phyloP scores from a whole-genome alignment of 2,797 vertebrate species.

The Anableps anableps region DNA sequence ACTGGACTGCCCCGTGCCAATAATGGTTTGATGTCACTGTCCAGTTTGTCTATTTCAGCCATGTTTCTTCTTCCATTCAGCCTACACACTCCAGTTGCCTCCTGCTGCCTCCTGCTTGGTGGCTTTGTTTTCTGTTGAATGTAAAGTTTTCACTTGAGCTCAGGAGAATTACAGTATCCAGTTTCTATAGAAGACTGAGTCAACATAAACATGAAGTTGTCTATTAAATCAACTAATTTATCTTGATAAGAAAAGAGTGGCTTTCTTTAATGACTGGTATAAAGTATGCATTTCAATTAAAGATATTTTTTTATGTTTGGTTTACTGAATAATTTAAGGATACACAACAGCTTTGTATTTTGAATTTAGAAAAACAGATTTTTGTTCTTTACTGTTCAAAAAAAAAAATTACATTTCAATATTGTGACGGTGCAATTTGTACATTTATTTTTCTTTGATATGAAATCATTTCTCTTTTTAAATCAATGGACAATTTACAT shows the following conservation, averaged over 20 bases:
- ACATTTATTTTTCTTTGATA: constrained; percentile 36
- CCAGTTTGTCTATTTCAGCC: neutral
- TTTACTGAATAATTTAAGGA: constrained; percentile 19
- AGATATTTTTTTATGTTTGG: constrained; percentile 7
- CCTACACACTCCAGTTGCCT: constrained; percentile 2
- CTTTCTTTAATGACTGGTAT: constrained; percentile 24
- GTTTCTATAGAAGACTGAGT: neutral
- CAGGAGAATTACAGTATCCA: constrained; percentile 28
- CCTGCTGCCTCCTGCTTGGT: neutral
- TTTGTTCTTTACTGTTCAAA: neutral
- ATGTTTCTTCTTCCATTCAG: neutral
- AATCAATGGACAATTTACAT: constrained; percentile 23
- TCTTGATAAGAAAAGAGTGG: constrained; percentile 22
- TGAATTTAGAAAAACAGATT: neutral
- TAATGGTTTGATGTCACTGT: constrained; percentile 30
- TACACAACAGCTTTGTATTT: constrained; percentile 6
- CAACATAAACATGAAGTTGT: neutral
- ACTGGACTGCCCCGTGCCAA: constrained; percentile 50
- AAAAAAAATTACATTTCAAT: constrained; percentile 45
- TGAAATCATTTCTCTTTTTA: constrained; percentile 46
- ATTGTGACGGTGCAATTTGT: constrained; percentile 57
- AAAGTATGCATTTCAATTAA: constrained; percentile 31
- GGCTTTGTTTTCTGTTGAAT: neutral
- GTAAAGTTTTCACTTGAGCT: constrained; percentile 3
- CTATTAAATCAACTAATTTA: constrained; percentile 21